A percentile compares a stretch with the other conserved stretches of the same genome.
phyloP scores from a whole-genome alignment of 2,113 vertebrate species.

The Osmerus mordax region DNA sequence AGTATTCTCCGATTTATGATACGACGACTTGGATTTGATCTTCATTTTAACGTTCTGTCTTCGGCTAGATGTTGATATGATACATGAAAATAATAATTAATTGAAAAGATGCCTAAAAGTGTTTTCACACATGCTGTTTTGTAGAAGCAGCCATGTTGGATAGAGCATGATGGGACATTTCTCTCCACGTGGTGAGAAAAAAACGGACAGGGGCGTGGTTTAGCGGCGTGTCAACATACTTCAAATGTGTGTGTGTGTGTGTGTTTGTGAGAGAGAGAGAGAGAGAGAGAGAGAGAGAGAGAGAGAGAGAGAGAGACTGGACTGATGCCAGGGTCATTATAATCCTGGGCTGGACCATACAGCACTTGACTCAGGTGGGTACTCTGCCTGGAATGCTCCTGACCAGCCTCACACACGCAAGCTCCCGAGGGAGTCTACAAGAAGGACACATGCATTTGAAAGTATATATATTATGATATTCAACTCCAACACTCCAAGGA shows the following conservation, averaged over 20 bases:
- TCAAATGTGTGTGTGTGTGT: not conserved
- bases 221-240: too few relatives aligned
- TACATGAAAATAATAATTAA: conserved; percentile 13
- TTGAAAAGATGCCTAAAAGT: conserved; percentile 11
- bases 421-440: not conserved
- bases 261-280: too few relatives aligned
- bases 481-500: not conserved
- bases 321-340: conserved; percentile 21
- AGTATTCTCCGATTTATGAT: conserved; percentile 90
- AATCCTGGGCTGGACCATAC: conserved; percentile 22
- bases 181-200: conserved; percentile 48
- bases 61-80: not conserved
- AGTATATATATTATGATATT: not conserved
- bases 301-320: too few relatives aligned
- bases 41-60: conserved; percentile 56
- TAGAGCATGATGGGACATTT: conserved; percentile 52
- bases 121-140: conserved; percentile 62
- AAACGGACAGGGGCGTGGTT: not conserved
- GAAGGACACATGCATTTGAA: not conserved
- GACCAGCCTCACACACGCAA: not conserved
- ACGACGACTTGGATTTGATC: conserved; percentile 78
- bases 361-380: conserved; percentile 15
- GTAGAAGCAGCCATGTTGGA: conserved; percentile 54
- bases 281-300: too few relatives aligned
- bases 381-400: conserved; percentile 16